A percentile compares a stretch with the other conserved stretches of the same genome.
These are phyloP conservation scores for Otocyon megalotis DNA, from an alignment of 2,113 vertebrate genomes.

Conservation along the genomic window DNA sequence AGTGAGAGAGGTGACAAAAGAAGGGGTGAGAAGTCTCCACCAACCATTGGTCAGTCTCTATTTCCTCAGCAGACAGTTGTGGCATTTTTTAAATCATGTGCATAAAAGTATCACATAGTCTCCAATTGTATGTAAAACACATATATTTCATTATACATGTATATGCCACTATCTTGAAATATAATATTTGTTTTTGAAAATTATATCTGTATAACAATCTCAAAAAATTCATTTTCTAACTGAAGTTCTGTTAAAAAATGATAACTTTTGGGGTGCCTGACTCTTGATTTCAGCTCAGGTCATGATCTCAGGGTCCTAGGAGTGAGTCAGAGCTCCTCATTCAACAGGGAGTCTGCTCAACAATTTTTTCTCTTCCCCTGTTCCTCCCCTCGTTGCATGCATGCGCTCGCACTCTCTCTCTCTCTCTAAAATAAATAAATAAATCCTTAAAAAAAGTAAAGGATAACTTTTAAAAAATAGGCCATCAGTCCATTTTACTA, in stretches of 20 bases:
- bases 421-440: background rate
- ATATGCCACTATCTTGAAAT: background rate
- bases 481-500: background rate
- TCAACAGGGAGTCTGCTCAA: background rate
- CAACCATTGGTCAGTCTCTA: background rate
- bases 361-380: background rate
- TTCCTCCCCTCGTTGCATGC: accelerated
- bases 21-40: too few species aligned
- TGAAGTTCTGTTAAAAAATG: background rate
- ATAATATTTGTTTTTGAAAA: background rate
- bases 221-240: background rate
- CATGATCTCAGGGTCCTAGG: background rate
- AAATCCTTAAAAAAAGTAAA: background rate
- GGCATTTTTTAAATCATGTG: background rate
- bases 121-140: background rate
- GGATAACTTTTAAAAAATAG: background rate
- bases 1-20: background rate
- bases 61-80: background rate
- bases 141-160: background rate
- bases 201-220: background rate
- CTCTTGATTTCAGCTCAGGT: background rate
- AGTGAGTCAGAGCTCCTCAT: background rate
- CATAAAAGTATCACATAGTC: background rate
- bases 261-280: background rate
- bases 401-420: background rate